A percentile compares a stretch with the other conserved stretches of the same genome.
Conservation (phyloP, 2,888 invertebrate species). For the Rotaria macrura region DNA sequence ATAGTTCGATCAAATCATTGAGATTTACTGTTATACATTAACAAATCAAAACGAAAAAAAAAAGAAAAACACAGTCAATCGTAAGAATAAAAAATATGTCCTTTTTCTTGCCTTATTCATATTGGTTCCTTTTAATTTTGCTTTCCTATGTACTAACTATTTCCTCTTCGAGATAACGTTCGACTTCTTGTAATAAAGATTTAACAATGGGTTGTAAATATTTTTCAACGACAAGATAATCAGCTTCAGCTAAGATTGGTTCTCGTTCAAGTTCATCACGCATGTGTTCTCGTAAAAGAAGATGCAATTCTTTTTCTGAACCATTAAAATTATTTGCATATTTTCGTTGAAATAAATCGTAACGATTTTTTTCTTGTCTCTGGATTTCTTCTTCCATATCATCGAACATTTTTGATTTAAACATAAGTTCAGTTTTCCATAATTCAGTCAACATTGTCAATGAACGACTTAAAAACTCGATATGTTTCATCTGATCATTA, state of each 20-base stretch:
- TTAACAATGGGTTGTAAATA: background rate
- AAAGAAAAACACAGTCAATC: background rate
- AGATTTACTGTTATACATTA: background rate
- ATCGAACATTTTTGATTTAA: conserved; percentile 15
- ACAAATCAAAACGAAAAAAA: background rate
- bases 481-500: background rate
- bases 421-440: background rate
- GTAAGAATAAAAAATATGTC: background rate
- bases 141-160: background rate
- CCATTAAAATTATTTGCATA: background rate
- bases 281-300: background rate
- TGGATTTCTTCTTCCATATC: background rate
- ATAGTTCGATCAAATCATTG: background rate
- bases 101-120: background rate
- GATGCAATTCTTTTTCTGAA: background rate
- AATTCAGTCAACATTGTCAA: background rate
- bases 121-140: background rate
- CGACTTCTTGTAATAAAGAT: conserved; percentile 19
- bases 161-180: conserved; percentile 1
- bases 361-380: background rate
- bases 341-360: background rate
- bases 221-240: background rate
- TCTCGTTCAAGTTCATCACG: background rate
- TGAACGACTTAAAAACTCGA: background rate
- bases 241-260: background rate